Conservation (phyloP, 2,113 vertebrate genomes). For the Myotis lucifugus region DNA sequence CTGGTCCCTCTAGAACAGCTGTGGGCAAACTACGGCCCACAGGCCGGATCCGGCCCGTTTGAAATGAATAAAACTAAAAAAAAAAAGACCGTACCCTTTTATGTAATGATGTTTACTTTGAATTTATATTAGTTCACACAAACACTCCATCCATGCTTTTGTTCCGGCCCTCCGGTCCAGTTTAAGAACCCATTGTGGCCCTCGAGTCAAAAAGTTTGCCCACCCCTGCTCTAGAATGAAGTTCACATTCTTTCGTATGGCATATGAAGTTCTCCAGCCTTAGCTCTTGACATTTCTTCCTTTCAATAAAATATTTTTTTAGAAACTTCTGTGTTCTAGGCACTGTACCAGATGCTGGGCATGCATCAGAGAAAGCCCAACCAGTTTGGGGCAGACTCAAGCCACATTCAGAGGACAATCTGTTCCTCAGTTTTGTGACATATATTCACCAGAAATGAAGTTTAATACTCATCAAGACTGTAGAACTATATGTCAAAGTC, state of each 20-base stretch:
- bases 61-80: too few relatives aligned
- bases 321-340: not conserved
- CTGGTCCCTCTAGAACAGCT: not conserved
- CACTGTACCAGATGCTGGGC: not conserved
- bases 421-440: not conserved
- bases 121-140: too few relatives aligned
- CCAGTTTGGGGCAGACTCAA: not conserved
- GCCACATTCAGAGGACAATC: not conserved
- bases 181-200: too few relatives aligned
- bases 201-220: too few relatives aligned
- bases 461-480: not conserved
- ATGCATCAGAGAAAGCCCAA: not conserved
- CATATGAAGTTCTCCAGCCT: not conserved
- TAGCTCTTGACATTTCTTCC: not conserved
- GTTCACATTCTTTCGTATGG: not conserved
- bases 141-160: too few relatives aligned
- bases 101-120: too few relatives aligned
- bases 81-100: too few relatives aligned
- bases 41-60: too few relatives aligned
- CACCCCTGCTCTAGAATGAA: not conserved
- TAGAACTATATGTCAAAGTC: not conserved
- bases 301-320: slow-evolving; percentile 11
- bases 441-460: slow-evolving; percentile 35
- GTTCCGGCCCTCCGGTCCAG: too few relatives aligned
- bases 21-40: too few relatives aligned